Conservation (phyloP, 92 coral and sea anemone genomes). For the Zoanthus sociatus region DNA sequence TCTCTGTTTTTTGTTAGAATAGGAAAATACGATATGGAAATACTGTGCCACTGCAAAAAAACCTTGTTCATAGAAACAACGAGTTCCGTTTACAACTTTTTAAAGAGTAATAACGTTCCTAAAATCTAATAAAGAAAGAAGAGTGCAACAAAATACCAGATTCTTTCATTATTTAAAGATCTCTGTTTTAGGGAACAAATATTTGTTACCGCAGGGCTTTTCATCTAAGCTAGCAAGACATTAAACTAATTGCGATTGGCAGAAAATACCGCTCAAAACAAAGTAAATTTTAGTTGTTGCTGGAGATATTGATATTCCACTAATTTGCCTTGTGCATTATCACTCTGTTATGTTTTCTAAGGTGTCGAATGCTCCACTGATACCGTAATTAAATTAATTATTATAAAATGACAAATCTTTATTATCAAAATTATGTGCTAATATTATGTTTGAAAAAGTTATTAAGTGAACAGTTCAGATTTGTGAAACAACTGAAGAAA, state of each 20-base stretch:
- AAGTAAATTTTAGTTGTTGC: not conserved
- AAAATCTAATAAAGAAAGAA: not conserved
- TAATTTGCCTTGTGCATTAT: not conserved
- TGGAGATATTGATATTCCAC: not conserved
- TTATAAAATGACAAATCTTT: constrained; percentile 35
- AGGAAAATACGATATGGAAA: not conserved
- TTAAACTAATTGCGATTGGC: not conserved
- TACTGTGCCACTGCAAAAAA: too few species aligned
- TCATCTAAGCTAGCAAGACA: not conserved
- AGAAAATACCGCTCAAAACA: not conserved
- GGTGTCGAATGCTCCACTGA: constrained; percentile 28
- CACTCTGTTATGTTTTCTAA: constrained; percentile 18
- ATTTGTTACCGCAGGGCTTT: constrained; percentile 13
- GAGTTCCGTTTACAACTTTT: not conserved
- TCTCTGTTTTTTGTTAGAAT: not conserved
- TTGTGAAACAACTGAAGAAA: not conserved
- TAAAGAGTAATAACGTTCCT: not conserved
- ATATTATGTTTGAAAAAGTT: constrained; percentile 14
- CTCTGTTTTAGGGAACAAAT: constrained; percentile 1
- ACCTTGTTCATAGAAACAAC: not conserved
- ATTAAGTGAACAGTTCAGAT: constrained; percentile 9
- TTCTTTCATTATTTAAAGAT: not conserved
- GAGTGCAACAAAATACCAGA: not conserved
- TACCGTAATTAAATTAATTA: constrained; percentile 38
- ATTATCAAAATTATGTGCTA: not conserved